A percentile compares a stretch with the other conserved stretches of the same genome.
These are phyloP conservation scores for Pteria penguin DNA, from an alignment of 2,888 invertebrate genomes.

Conservation along the genomic window DNA sequence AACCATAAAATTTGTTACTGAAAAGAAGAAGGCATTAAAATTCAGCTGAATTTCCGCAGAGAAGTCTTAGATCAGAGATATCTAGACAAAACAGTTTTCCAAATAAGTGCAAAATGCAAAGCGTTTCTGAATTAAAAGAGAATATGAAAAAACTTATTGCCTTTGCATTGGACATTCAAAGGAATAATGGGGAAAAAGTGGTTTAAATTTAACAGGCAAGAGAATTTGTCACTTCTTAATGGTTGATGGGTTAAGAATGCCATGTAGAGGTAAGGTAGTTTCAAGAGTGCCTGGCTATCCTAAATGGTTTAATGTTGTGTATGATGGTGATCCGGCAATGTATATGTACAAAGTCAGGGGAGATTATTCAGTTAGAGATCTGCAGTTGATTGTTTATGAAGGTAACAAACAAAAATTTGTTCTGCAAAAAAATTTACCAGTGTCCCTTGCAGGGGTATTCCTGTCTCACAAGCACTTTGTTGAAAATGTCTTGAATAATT, in stretches of 20 bases:
- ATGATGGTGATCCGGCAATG: neutral
- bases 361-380: neutral
- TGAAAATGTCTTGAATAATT: too few species aligned
- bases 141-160: too few species aligned
- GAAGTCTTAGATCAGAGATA: neutral
- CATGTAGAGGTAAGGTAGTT: too few species aligned
- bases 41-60: neutral
- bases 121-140: too few species aligned
- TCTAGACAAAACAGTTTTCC: neutral
- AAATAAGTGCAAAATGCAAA: neutral
- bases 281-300: neutral
- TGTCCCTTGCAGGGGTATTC: too few species aligned
- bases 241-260: too few species aligned
- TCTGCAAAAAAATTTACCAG: too few species aligned
- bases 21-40: neutral
- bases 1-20: neutral
- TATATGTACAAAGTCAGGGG: neutral
- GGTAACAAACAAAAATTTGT: too few species aligned
- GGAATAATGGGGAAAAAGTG: neutral
- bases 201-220: too few species aligned
- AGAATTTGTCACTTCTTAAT: too few species aligned
- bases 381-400: neutral
- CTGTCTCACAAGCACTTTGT: too few species aligned
- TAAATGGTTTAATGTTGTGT: neutral
- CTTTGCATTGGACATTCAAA: neutral